Evolutionary conservation across 2,888 invertebrate species (phyloP), one percentile per base, ranked within the genome.

Genomic region (Tachina lurida): DNA sequence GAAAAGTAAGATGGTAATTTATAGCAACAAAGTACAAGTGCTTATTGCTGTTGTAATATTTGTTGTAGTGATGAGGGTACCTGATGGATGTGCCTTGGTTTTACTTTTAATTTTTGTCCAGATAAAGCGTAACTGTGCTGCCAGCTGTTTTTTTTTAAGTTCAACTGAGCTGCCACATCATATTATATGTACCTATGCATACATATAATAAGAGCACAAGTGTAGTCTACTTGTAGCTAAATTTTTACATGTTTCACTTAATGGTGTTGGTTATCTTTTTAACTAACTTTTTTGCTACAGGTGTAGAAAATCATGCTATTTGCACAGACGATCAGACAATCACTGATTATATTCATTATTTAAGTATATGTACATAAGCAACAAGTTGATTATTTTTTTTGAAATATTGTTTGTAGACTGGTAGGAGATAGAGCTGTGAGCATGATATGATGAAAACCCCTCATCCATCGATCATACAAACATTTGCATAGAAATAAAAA

Each of bases 261-360:
- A 7, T 31, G 31, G 0, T 7, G 7, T 15, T n/a, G 47, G 13
- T 1, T 8, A 13, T 7, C 22, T 19, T 62, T 17, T 19, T 19
- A 19, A 19, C 39, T 7, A 52, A 63, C 17, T 8, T 52, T 60
- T 68, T 60, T 52, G 15, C n/a, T 65, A 56, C 22, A 67, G 56
- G 65, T 58, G 58, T 74, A 80, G n/a, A 10, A 49, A 80, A 73
- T 74, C 60, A 60, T 74, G 52, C 22, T 52, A 74, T 80, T 73
- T 58, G 56, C 56, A 80, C 56, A 65, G 19, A 65, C 56, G 79
- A 73, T 65, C 65, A 80, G 60, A 71, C 67, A 58, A 17, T 19
- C 60, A 84, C 39, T 70, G 56, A 70, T 80, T 82, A n/a, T 62
- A 58, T 58, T 84, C 54, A 45, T 80, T 82, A 62, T 63, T 78